Evolutionary conservation across 2,888 invertebrate genomes (phyloP).

Genomic region (Idaea aversata): DNA sequence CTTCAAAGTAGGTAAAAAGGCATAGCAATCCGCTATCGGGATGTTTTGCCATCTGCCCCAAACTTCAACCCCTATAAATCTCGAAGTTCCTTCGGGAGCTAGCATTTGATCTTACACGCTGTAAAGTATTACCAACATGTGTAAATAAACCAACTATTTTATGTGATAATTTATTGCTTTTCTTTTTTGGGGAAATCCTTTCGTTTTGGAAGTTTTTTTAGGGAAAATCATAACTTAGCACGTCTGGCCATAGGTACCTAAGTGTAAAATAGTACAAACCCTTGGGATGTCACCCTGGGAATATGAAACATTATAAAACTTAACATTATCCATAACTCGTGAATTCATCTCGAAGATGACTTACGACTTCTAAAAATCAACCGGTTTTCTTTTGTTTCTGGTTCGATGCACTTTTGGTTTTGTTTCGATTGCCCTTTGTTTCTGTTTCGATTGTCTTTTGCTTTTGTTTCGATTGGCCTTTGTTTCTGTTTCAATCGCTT

Average conservation of each 20-base stretch:
- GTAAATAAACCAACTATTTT: slow-evolving; percentile 10
- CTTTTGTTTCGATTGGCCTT: too few relatives aligned
- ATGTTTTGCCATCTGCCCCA: slow-evolving; percentile 7
- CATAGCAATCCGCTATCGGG: not conserved
- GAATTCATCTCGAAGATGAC: too few relatives aligned
- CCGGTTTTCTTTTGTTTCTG: too few relatives aligned
- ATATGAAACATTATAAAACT: too few relatives aligned
- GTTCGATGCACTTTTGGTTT: too few relatives aligned
- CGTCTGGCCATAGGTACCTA: not conserved
- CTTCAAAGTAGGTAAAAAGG: not conserved
- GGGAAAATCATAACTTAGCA: slow-evolving; percentile 11
- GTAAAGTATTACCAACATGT: slow-evolving; percentile 24
- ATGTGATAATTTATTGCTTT: not conserved
- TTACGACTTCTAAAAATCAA: too few relatives aligned
- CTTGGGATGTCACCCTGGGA: too few relatives aligned
- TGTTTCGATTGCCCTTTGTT: too few relatives aligned
- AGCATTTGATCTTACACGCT: slow-evolving; percentile 21
- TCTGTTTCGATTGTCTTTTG: too few relatives aligned
- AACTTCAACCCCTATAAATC: slow-evolving; percentile 34
- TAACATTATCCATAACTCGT: too few relatives aligned
- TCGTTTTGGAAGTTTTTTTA: slow-evolving; percentile 4
- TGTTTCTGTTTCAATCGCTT: too few relatives aligned
- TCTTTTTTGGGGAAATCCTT: slow-evolving; percentile 14
- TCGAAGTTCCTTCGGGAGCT: slow-evolving; percentile 17
- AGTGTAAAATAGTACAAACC: too few relatives aligned